phyloP scores from a whole-genome alignment of 2,113 vertebrate genomes.

The Abramis brama region DNA sequence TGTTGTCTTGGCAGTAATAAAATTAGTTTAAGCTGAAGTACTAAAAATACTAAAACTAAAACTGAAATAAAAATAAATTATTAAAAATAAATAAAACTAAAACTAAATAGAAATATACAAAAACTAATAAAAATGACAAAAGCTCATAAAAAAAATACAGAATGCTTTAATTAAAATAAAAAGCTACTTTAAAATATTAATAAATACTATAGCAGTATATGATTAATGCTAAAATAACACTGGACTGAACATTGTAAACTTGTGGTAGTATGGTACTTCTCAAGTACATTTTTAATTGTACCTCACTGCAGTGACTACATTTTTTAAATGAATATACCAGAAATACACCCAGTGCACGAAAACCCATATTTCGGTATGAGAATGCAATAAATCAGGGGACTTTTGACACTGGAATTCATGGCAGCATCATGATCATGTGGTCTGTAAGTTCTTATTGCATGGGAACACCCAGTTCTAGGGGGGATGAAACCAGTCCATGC shows the following conservation, averaged over 20 bases:
- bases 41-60: too few species aligned
- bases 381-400: neutral
- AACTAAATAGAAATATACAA: too few species aligned
- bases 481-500: neutral
- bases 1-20: too few species aligned
- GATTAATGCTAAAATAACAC: neutral
- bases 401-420: constrained; percentile 15
- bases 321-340: neutral
- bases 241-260: neutral
- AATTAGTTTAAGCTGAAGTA: too few species aligned
- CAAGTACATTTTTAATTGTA: neutral
- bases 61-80: too few species aligned
- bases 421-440: constrained; percentile 41
- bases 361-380: neutral
- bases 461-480: constrained; percentile 9
- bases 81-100: too few species aligned
- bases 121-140: neutral
- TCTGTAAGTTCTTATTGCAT: constrained; percentile 12
- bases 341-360: constrained; percentile 1
- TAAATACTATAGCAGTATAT: neutral
- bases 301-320: neutral
- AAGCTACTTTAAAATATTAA: neutral
- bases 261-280: neutral
- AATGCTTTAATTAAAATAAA: neutral
- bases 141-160: neutral